Conservation (phyloP, 2,113 vertebrate species). For the Actenoides lindsayi region DNA sequence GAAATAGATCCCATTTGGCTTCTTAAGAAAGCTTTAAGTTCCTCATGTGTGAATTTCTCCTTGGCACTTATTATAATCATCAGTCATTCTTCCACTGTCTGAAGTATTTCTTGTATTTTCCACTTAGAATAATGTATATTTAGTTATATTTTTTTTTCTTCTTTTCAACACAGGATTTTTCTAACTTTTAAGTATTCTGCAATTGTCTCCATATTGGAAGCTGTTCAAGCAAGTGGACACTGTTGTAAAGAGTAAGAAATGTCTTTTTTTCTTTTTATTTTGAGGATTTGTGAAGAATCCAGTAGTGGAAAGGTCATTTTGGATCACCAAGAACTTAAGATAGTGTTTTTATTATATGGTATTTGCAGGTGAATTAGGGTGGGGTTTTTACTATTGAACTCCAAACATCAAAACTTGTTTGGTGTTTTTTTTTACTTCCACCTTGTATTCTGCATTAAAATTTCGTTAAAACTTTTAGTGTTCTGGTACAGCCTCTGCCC, state of each 20-base stretch:
- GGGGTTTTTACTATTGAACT: neutral
- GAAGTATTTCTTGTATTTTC: neutral
- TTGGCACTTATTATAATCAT: neutral
- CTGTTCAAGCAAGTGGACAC: slow-evolving; percentile 1
- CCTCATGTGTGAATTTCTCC: neutral
- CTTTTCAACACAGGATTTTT: neutral
- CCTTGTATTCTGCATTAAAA: neutral
- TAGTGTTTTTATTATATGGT: neutral
- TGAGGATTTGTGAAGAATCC: neutral
- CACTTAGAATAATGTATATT: neutral
- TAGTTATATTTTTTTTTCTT: neutral
- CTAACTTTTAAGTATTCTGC: neutral
- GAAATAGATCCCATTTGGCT: neutral
- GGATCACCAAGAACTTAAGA: neutral
- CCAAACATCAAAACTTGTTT: neutral
- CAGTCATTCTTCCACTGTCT: neutral
- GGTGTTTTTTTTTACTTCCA: neutral
- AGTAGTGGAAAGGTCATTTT: neutral
- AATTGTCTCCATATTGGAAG: slow-evolving; percentile 16
- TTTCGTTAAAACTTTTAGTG: neutral
- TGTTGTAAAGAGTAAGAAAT: neutral
- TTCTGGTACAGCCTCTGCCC: neutral
- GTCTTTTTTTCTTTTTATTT: neutral
- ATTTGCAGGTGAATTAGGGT: neutral
- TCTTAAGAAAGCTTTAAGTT: neutral